A percentile compares a stretch with the other conserved stretches of the same genome.
phyloP scores from a whole-genome alignment of 2,888 invertebrate species.

The Pasiphila rectangulata region DNA sequence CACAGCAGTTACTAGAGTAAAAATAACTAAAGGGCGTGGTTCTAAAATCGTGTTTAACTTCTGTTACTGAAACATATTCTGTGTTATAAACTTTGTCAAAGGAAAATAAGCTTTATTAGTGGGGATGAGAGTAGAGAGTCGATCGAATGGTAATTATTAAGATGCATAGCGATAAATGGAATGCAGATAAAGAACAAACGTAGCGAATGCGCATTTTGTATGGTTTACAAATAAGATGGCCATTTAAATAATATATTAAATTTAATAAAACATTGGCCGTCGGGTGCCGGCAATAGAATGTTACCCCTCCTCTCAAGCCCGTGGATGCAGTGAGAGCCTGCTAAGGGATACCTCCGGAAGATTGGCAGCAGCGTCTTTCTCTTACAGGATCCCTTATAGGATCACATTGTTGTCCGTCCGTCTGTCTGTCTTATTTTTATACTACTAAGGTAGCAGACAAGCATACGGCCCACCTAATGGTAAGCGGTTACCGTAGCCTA shows the following conservation, averaged over 20 bases:
- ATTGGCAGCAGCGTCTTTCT: no score
- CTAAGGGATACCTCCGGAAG: no score
- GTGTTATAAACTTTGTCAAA: not conserved
- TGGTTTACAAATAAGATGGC: constrained; percentile 13
- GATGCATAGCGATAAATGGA: constrained; percentile 23
- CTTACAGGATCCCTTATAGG: no score
- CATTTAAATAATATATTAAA: not conserved
- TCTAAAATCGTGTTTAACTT: constrained; percentile 9
- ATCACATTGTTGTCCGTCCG: no score
- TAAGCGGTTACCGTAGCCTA: no score
- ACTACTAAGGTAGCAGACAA: no score
- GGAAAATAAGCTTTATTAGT: not conserved
- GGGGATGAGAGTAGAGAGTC: not conserved
- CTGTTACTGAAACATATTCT: not conserved
- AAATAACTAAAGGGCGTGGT: constrained; percentile 15
- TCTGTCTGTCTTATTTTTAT: no score
- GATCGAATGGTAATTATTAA: constrained; percentile 5
- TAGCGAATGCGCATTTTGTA: constrained; percentile 12
- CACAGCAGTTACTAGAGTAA: constrained; percentile 1
- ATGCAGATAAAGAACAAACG: constrained; percentile 17
- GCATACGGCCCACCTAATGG: no score
- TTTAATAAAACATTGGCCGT: not conserved
- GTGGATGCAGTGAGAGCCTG: no score
- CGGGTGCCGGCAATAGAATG: no score
- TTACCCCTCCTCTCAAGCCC: no score